Evolutionary conservation across 2,888 invertebrate species (phyloP), one percentile per base, ranked within the genome.

Genomic region (Melanostoma mellinum): DNA sequence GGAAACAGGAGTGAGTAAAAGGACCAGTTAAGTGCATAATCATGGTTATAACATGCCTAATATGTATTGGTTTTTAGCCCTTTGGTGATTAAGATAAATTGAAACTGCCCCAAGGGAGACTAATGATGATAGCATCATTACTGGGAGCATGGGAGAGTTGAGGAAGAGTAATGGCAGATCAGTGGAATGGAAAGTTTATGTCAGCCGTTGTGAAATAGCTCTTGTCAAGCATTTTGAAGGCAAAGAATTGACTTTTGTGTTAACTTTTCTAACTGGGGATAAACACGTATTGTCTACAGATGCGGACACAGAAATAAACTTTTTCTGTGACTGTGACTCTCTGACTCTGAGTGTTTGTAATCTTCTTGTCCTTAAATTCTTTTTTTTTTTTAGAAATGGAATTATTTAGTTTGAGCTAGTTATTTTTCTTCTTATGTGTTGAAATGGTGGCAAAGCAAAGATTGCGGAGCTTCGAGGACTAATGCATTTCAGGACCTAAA

Each of bases 81-180:
- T 60, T 44, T 38, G 52, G 33, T 52, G 60, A 53, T 60, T 46
- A 53, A 68, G 75, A 75, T 65, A 35, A 75, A 75, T 68, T 75
- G 60, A 48, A 3, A 36, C 36, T 61, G 36, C 8, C 50, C 50
- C 63, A 3, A 50, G 63, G 63, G 38, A 50, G 48, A 48, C 63
- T 50, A 63, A 63, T 63, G 63, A 63, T 63, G 63, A 63, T 63
- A 63, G 50, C 50, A 63, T 50, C 63, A 50, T 63, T 36, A 33
- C 9, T 32, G 48, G n/a, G 63, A 38, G 32, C 32, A n/a, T 33
- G 32, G 32, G 10, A 3, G 38, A 38, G 50, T 32, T 63, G 63
- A 63, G n/a, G 30, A 63, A 63, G 63, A 63, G 36, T 50, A 63
- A 63, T 63, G 63, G 63, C 63, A 50, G n/a, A 36, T n/a, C 32